These are phyloP conservation scores for Geococcyx californianus DNA, from an alignment of 2,113 vertebrate species.

Conservation along the genomic window DNA sequence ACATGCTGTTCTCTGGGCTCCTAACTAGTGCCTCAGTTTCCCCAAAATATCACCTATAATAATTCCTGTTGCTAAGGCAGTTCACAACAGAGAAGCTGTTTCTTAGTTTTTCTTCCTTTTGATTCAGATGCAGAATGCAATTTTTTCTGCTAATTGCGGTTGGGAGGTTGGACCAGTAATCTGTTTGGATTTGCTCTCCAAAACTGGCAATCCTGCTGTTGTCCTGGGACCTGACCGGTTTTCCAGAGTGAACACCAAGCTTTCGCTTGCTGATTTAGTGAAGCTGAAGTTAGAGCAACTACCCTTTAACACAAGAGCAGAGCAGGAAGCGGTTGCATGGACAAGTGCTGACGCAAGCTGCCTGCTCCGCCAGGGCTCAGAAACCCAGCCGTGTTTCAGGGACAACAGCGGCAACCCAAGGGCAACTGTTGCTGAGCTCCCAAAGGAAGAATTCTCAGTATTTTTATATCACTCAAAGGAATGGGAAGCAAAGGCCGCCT, in stretches of 20 bases:
- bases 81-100: neutral
- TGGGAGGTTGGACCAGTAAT: neutral
- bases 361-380: rapidly evolving
- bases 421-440: constrained; percentile 43
- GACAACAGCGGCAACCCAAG: neutral
- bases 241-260: neutral
- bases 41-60: neutral
- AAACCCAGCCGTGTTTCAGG: neutral
- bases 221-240: neutral
- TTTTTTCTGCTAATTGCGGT: neutral
- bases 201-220: neutral
- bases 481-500: constrained; percentile 37
- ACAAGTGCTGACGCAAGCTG: rapidly evolving
- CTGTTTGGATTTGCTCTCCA: neutral
- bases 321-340: rapidly evolving
- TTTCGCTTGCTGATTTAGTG: neutral
- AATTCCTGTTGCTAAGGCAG: neutral
- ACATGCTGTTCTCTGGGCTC: neutral
- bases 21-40: neutral
- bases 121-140: neutral
- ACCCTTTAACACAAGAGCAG: neutral
- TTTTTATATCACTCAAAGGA: constrained; percentile 9
- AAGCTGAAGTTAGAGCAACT: neutral
- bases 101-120: neutral
- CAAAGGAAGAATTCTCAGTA: constrained; percentile 41